These are phyloP conservation scores for Pangasius sanitwongsei DNA, from an alignment of 2,797 vertebrate genomes.

Conservation along the genomic window DNA sequence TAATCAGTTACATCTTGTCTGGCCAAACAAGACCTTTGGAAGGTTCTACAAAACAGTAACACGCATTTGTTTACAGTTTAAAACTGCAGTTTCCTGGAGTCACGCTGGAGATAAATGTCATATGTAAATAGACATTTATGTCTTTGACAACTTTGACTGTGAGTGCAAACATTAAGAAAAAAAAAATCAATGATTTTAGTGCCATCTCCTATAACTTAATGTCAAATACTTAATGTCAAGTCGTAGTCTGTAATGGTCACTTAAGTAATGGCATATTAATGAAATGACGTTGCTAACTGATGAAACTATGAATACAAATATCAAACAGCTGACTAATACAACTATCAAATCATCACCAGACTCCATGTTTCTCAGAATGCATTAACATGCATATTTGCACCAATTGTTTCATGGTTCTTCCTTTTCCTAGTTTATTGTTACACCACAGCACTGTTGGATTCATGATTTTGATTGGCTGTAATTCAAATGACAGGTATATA, in stretches of 20 bases:
- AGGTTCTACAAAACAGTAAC: neutral
- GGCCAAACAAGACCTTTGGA: slow-evolving; percentile 33
- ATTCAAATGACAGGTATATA: neutral
- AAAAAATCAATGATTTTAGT: neutral
- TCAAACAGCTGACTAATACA: neutral
- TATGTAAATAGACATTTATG: neutral
- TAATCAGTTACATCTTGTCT: slow-evolving; percentile 23
- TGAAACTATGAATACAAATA: neutral
- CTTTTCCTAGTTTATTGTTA: neutral
- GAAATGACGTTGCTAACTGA: neutral
- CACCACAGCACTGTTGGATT: neutral
- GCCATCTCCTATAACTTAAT: too few species aligned
- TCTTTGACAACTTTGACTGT: neutral
- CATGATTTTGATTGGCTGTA: too few species aligned
- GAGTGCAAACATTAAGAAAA: neutral
- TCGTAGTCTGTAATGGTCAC: neutral
- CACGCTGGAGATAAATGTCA: neutral
- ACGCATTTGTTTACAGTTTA: slow-evolving; percentile 8
- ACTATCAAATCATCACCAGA: too few species aligned
- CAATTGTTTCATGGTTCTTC: neutral
- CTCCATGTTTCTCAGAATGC: neutral
- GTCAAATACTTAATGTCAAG: neutral
- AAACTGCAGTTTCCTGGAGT: neutral
- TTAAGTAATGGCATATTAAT: neutral
- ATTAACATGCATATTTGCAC: neutral